Base-by-base conservation (phyloP, 2,888 invertebrate species). In the Athripsodes cinereus region DNA sequence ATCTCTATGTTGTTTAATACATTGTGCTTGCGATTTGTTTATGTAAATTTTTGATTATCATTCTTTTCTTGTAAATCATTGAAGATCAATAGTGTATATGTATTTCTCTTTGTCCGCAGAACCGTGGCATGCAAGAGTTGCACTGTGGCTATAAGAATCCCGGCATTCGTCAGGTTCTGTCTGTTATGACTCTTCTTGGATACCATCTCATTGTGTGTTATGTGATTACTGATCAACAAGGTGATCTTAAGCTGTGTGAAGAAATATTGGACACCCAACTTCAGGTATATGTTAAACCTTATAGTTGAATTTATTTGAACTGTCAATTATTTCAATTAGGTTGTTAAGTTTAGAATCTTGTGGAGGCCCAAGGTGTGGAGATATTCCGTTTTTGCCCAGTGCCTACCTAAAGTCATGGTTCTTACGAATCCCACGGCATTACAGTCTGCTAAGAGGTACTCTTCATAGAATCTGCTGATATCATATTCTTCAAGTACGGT, bases 161-260 rank as follows among this genome's bases (percentile, higher is more conserved):
- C 1, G 83, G 82, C 51, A 75, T 97, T 52, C 82, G 96, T 22
- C 89, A 92, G 62, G 87, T 95, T 10, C 76, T 97, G 1, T 94
- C 94, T 69, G 87, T 90, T 22, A 83, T 96, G 74, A 87, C 90
- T 0, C 76, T 96, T 20, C 78, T 97, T 1, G 87, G 87, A 0
- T 96, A 95, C 73, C 88, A 96, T 72, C 81, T 93, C 22, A 86
- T 96, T 63, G 86, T 93, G 2, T 84, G 88, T 54, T 90, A 90
- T 68, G 86, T 93, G 58, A 76, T 93, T 49, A 92, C 92, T 69
- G 84, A 90, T 63, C 81, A 84, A 22, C 88, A 90, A 66, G 92
- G 92, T 1, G 90, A 96, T 72, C 72, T 92, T 44, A 76, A 78
- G 0, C 80, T 90, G 64, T 91, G 92, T 66, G 84, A 90, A 60